A percentile compares a stretch with the other conserved stretches of the same genome.
phyloP scores from a whole-genome alignment of 2,113 vertebrate genomes.

The Piprites chloris region DNA sequence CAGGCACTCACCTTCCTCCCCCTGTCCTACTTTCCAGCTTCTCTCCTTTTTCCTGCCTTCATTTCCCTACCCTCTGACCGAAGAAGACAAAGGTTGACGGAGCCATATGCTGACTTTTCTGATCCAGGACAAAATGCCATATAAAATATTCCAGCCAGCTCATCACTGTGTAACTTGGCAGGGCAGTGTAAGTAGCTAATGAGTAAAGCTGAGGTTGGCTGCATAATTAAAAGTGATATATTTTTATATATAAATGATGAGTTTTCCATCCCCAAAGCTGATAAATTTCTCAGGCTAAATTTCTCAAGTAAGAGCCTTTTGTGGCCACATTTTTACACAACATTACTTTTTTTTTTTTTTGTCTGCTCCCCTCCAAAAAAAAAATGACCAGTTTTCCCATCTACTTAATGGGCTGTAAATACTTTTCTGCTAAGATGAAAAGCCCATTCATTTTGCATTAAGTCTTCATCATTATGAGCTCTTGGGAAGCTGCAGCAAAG shows the following conservation, averaged over 20 bases:
- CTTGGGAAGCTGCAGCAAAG: slow-evolving; percentile 1
- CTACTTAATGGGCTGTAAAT: slow-evolving; percentile 65
- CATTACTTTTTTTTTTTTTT: not conserved
- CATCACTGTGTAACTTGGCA: slow-evolving; percentile 56
- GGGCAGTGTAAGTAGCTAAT: not conserved
- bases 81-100: not conserved
- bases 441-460: slow-evolving; percentile 68
- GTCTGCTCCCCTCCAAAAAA: slow-evolving; percentile 23
- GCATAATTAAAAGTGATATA: slow-evolving; percentile 59
- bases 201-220: slow-evolving; percentile 55
- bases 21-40: not conserved
- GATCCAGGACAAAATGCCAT: slow-evolving; percentile 33
- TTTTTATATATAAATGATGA: slow-evolving; percentile 59
- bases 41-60: not conserved
- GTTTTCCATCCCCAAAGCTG: slow-evolving; percentile 59
- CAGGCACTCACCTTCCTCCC: not conserved
- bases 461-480: slow-evolving; percentile 48
- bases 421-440: slow-evolving; percentile 64
- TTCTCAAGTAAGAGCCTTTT: slow-evolving; percentile 45
- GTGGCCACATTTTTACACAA: slow-evolving; percentile 1
- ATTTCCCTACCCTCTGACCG: not conserved
- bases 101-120: slow-evolving; percentile 20
- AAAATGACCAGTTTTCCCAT: slow-evolving; percentile 42
- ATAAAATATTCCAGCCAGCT: slow-evolving; percentile 39
- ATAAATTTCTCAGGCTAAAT: slow-evolving; percentile 51